Evolutionary conservation across 2,113 vertebrate species (phyloP).

Genomic region (Pterocles orientalis): DNA sequence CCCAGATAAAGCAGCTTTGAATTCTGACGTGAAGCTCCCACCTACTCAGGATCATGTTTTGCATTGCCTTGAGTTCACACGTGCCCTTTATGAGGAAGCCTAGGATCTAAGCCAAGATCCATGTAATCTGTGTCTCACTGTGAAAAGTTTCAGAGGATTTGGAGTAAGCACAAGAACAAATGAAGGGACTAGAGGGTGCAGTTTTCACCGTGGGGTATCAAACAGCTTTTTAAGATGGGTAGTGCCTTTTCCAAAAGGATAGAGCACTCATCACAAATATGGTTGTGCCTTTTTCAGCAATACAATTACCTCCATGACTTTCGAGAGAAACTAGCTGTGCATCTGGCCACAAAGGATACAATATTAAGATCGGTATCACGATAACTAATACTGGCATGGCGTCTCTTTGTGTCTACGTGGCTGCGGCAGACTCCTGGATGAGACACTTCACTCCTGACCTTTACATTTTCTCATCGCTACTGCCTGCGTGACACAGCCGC

Average conservation of each 20-base stretch:
- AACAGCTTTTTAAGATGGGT: not conserved
- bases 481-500: not conserved
- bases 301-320: slow-evolving; percentile 95
- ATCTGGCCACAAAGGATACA: slow-evolving; percentile 72
- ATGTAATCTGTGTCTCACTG: not conserved
- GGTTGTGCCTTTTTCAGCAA: slow-evolving; percentile 77
- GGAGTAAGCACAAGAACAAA: not conserved
- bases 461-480: accelerated
- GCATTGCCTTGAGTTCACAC: not conserved
- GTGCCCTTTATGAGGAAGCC: not conserved
- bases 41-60: not conserved
- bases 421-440: not conserved
- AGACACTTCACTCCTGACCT: not conserved
- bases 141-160: not conserved
- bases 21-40: not conserved
- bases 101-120: not conserved
- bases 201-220: not conserved
- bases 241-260: not conserved
- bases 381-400: not conserved
- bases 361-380: slow-evolving; percentile 80
- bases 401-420: not conserved
- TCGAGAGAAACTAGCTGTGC: slow-evolving; percentile 76
- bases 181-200: not conserved
- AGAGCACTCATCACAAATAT: not conserved
- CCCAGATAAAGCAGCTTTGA: not conserved